These are phyloP conservation scores for Orgyia antiqua DNA, from an alignment of 2,888 invertebrate species.

Conservation along the genomic window DNA sequence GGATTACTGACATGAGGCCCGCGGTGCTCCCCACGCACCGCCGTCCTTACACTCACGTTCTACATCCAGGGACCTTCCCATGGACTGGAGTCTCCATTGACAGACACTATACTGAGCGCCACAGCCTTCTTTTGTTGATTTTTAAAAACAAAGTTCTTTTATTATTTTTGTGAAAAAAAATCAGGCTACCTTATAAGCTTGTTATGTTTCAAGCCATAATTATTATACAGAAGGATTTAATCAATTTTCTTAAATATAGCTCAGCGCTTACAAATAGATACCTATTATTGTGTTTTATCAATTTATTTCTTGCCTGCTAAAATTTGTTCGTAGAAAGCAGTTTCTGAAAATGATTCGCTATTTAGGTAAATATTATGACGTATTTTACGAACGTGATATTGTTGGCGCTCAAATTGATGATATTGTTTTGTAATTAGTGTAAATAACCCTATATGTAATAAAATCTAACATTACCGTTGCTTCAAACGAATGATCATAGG, in stretches of 20 bases:
- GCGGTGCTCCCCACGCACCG: conserved; percentile 70
- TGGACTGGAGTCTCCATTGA: conserved; percentile 77
- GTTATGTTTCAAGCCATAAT: no score
- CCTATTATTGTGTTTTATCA: no score
- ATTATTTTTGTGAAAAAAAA: no score
- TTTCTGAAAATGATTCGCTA: no score
- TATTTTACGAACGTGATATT: no score
- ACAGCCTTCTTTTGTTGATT: conserved; percentile 46
- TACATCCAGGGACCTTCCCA: conserved; percentile 59
- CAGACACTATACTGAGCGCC: conserved; percentile 71
- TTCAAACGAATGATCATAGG: conserved; percentile 63
- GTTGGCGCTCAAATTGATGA: conserved; percentile 48
- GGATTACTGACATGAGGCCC: conserved; percentile 80
- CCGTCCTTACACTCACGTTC: conserved; percentile 63
- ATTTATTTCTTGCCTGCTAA: no score
- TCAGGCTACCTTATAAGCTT: conserved; percentile 10
- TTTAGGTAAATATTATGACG: no score
- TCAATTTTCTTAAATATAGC: no score
- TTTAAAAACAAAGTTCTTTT: conserved; percentile 29
- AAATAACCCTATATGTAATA: conserved; percentile 46
- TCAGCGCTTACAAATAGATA: no score
- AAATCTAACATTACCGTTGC: conserved; percentile 44
- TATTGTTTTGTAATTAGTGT: conserved; percentile 63
- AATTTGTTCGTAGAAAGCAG: no score
- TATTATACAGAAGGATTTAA: no score